Conservation (phyloP, 2,797 vertebrate genomes). For the Notolabrus celidotus region DNA sequence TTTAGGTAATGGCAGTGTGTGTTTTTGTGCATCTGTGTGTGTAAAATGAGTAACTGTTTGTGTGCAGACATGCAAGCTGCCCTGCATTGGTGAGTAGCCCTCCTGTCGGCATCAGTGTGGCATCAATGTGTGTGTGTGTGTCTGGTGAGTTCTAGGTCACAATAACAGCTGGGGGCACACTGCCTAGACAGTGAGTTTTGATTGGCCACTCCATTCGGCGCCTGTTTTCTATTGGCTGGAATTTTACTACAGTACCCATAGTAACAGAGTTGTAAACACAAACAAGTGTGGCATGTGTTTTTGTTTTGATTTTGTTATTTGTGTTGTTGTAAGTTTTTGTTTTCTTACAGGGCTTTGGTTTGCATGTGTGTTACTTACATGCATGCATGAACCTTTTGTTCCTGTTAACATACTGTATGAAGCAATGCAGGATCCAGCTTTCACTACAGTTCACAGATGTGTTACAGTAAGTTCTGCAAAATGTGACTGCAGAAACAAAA, state of each 20-base stretch:
- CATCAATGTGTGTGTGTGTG: conserved; percentile 33
- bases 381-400: neutral
- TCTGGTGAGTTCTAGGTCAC: conserved; percentile 79
- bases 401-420: neutral
- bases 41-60: conserved; percentile 14
- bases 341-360: neutral
- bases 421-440: neutral
- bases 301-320: conserved; percentile 6
- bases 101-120: conserved; percentile 52
- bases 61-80: conserved; percentile 61
- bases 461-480: neutral
- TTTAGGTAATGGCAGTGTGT: neutral
- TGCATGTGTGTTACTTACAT: no score
- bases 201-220: conserved; percentile 60
- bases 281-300: conserved; percentile 34
- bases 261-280: conserved; percentile 72
- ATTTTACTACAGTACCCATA: conserved; percentile 67
- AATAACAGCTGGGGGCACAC: conserved; percentile 79
- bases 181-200: conserved; percentile 60
- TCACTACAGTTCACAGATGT: neutral
- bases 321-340: neutral
- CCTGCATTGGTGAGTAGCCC: conserved; percentile 48
- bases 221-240: conserved; percentile 53
- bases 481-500: neutral
- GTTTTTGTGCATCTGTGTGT: neutral